Evolutionary conservation across 2,888 invertebrate genomes (phyloP).

Genomic region (Kuschelorhynchus macadamiae): DNA sequence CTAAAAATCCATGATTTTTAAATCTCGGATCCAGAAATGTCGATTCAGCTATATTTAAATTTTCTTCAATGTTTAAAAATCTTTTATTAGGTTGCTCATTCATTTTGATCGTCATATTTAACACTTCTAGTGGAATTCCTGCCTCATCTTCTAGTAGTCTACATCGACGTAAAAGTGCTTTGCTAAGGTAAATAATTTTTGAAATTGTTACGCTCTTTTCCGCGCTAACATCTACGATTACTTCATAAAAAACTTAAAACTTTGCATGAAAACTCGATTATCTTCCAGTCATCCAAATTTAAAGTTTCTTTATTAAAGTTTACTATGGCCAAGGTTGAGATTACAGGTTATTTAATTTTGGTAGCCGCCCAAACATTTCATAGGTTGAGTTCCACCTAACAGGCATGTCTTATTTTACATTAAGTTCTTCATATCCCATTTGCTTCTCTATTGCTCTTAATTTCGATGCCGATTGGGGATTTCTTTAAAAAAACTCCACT

Average conservation of each 20-base stretch:
- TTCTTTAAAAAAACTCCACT: slow-evolving; percentile 37
- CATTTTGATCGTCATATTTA: not conserved
- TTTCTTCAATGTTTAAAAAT: slow-evolving; percentile 21
- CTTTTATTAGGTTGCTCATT: not conserved
- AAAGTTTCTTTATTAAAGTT: not conserved
- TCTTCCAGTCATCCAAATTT: slow-evolving; percentile 18
- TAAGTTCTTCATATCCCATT: slow-evolving; percentile 37
- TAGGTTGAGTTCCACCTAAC: slow-evolving; percentile 45
- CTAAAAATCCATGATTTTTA: slow-evolving; percentile 24
- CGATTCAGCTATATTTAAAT: slow-evolving; percentile 11
- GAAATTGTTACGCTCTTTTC: slow-evolving; percentile 6
- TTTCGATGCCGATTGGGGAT: slow-evolving; percentile 35
- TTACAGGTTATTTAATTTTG: slow-evolving; percentile 32
- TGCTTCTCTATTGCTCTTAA: slow-evolving; percentile 37
- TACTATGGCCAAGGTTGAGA: slow-evolving; percentile 42
- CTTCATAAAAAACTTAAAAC: slow-evolving; percentile 14
- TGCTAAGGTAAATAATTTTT: slow-evolving; percentile 35
- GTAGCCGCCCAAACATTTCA: slow-evolving; percentile 34
- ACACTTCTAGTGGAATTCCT: not conserved
- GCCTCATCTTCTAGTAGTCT: not conserved
- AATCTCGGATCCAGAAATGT: slow-evolving; percentile 28
- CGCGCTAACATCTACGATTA: slow-evolving; percentile 6
- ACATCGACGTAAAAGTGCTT: not conserved
- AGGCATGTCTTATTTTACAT: slow-evolving; percentile 49
- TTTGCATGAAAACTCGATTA: slow-evolving; percentile 5